Evolutionary conservation across 2,797 vertebrate species (phyloP).

Genomic region (Falco naumanni): DNA sequence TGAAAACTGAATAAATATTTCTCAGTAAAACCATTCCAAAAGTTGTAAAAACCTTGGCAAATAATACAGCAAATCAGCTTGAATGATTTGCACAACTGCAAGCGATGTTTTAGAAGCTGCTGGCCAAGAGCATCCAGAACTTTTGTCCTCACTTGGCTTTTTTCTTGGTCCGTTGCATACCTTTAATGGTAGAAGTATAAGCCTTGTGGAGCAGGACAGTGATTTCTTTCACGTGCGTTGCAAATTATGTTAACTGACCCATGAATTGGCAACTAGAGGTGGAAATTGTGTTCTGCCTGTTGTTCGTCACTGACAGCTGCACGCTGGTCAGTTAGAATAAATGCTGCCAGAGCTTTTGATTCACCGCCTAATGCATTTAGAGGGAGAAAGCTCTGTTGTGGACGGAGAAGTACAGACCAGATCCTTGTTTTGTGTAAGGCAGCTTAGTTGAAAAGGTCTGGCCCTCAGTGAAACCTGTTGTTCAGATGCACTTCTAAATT

Average conservation of each 20-base stretch:
- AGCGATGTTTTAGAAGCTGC: neutral
- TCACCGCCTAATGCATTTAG: neutral
- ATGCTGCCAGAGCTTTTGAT: constrained; percentile 21
- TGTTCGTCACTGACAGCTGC: constrained; percentile 51
- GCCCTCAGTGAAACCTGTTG: neutral
- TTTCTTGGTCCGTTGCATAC: neutral
- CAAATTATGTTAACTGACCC: constrained; percentile 2
- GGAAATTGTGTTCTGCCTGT: constrained; percentile 36
- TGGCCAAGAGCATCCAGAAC: constrained; percentile 38
- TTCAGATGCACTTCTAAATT: neutral
- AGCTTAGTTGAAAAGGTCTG: neutral
- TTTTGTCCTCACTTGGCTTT: constrained; percentile 48
- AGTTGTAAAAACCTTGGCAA: constrained; percentile 39
- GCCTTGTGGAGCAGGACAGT: neutral
- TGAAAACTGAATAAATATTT: neutral
- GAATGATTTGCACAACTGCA: constrained; percentile 40
- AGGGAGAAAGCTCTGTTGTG: neutral
- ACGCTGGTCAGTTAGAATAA: neutral
- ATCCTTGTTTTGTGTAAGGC: neutral
- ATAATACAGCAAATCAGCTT: neutral
- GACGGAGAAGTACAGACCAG: neutral
- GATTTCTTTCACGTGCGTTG: neutral
- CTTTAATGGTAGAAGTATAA: neutral
- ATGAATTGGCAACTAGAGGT: neutral
- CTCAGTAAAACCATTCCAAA: neutral